Base-by-base conservation (phyloP, 1,140 invertebrate species). In the Drosophila saltans region DNA sequence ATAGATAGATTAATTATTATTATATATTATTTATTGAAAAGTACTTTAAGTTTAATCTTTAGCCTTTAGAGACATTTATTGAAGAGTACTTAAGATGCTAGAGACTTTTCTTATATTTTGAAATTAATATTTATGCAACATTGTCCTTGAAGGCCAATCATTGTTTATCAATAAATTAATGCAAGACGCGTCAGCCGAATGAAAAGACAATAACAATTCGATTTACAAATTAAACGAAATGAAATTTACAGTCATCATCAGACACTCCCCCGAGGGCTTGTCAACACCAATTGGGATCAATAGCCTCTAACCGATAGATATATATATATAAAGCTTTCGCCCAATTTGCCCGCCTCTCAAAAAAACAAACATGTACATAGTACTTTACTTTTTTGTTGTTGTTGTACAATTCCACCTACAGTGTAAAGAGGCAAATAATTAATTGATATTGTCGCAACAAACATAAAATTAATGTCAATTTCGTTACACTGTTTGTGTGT, bases 401-500 rank as follows among this genome's bases (percentile, higher is more conserved):
- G 21, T 52, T 52, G n/a, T 26, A 26, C 45, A 52, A 26, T 52
- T 52, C 45, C 45, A 52, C 45, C 45, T 52, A 52, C 45, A 52
- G 45, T 26, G 45, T 9, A 52, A 52, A 52, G 45, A 52, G 70
- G 59, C 66, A 70, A 77, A 72, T 78, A 78, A 78, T 78, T 78
- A 78, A 78, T 78, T 78, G 75, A 78, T 78, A 78, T 78, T 60
- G 68, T 78, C 66, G 74, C 68, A 59, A 78, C 62, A 40, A 72
- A 66, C 65, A 84, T 61, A 78, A 78, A 81, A 81, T 84, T 86
- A 86, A 84, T 85, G 74, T 69, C 73, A 63, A 73, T 81, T 78
- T 77, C 74, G 73, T 69, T 77, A 77, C 74, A 77, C 70, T 75
- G 48, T 57, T 57, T 36, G 33, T 60, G 9, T 33, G 7, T 36